phyloP scores from a whole-genome alignment of 2,888 invertebrate genomes.

The Creontiades dilutus region DNA sequence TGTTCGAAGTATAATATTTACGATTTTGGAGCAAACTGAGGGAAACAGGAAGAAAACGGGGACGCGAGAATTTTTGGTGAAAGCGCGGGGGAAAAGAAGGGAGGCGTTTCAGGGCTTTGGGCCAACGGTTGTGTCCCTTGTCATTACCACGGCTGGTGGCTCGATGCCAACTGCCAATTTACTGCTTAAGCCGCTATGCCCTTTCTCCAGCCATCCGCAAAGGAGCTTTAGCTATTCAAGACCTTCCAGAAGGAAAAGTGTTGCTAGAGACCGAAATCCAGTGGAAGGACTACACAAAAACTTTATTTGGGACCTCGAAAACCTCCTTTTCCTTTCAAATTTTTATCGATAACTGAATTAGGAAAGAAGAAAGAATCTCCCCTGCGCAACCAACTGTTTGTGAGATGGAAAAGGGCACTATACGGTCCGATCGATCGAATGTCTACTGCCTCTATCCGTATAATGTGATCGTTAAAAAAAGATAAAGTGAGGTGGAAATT shows the following conservation, averaged over 20 bases:
- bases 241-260: constrained; percentile 57
- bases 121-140: constrained; percentile 67
- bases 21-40: constrained; percentile 47
- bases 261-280: constrained; percentile 37
- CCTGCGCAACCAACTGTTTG: background rate
- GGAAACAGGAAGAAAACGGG: constrained; percentile 55
- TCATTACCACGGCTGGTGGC: constrained; percentile 66
- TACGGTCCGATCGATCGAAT: constrained; percentile 26
- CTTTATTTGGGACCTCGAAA: constrained; percentile 37
- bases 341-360: constrained; percentile 21
- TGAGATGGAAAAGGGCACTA: background rate
- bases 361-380: background rate
- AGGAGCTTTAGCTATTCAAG: constrained; percentile 65
- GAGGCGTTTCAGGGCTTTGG: constrained; percentile 53
- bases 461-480: constrained; percentile 59
- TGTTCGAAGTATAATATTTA: constrained; percentile 62
- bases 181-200: constrained; percentile 49
- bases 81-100: constrained; percentile 34
- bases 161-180: constrained; percentile 68
- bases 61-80: constrained; percentile 65
- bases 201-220: background rate
- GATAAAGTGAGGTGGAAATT: constrained; percentile 61
- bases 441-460: constrained; percentile 22
- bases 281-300: background rate
- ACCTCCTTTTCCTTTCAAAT: constrained; percentile 26